Evolutionary conservation across 1,140 invertebrate genomes (phyloP), one percentile per base, ranked within the genome.

Genomic region (Oppia nitens): DNA sequence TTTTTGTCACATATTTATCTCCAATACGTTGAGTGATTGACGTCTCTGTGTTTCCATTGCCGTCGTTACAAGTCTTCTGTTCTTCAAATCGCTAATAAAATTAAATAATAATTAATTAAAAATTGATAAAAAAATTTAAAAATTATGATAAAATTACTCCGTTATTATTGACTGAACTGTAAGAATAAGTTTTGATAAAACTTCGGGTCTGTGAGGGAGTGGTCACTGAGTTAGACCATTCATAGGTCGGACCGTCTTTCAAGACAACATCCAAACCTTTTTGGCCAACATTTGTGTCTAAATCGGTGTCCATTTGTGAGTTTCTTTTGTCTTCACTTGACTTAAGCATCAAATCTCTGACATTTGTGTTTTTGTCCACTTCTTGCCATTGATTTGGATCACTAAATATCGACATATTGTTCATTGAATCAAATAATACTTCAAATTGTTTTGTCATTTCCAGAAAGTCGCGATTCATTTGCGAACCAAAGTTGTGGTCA

Each of bases 391-490:
- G 6, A 40, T 40, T 40, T 17, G 32, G 17, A 40, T 40, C 32
- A 17, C 17, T 40, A 17, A 40, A 40, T 9, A 17, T 40, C 17
- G 32, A 40, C 6, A 40, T 9, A 40, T 40, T 6, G 32, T 40
- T 40, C 17, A 40, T 9, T 40, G 17, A 9, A 40, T 40, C 17
- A 40, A 40, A 40, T 17, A 40, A 40, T 9, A 9, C 6, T 9
- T 17, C 32, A 17, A 40, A 40, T 9, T 40, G 6, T 40, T 40
- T 6, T 9, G 17, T 9, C 32, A 40, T 40, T 6, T 61, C 47
- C 23, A 58, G 20, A 64, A 56, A 26, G 2, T 48, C 45, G 17
- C 12, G 53, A 57, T 49, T 53, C 49, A 47, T 26, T 21, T 52
- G n/a, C n/a, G n/a, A n/a, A n/a, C n/a, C 28, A 59, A 20, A 32